Evolutionary conservation across 2,113 vertebrate genomes (phyloP).

Genomic region (Callopanchax toddi): DNA sequence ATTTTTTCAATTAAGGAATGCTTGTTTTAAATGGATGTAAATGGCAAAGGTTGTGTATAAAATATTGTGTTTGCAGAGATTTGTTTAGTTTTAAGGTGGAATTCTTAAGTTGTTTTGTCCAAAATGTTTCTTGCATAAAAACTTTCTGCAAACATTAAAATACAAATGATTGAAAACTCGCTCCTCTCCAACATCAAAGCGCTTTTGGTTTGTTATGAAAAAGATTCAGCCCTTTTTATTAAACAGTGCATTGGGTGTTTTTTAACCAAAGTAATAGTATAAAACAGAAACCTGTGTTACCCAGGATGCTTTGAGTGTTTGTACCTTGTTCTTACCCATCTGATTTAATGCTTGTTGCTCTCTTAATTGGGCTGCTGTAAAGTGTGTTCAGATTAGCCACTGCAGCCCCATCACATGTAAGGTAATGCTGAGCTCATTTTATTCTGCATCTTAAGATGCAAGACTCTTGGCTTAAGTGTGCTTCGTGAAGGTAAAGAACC

Average conservation of each 20-base stretch:
- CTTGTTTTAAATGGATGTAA: too few relatives aligned
- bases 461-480: slow-evolving; percentile 45
- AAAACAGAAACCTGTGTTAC: too few relatives aligned
- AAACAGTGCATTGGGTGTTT: too few relatives aligned
- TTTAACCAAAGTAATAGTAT: too few relatives aligned
- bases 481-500: slow-evolving; percentile 47
- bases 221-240: neutral
- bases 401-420: slow-evolving; percentile 11
- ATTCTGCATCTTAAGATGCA: slow-evolving; percentile 37
- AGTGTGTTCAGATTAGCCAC: slow-evolving; percentile 21
- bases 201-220: neutral
- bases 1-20: too few relatives aligned
- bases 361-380: slow-evolving; percentile 7
- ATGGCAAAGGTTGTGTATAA: neutral
- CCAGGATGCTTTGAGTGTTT: too few relatives aligned
- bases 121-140: too few relatives aligned
- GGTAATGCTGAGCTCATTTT: slow-evolving; percentile 40
- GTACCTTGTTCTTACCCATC: neutral
- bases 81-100: too few relatives aligned
- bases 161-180: neutral
- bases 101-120: too few relatives aligned
- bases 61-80: neutral
- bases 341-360: slow-evolving; percentile 10
- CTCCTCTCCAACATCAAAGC: neutral
- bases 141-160: too few relatives aligned